Evolutionary conservation across 2,797 vertebrate species (phyloP).

Genomic region (Cheracebus regulus): DNA sequence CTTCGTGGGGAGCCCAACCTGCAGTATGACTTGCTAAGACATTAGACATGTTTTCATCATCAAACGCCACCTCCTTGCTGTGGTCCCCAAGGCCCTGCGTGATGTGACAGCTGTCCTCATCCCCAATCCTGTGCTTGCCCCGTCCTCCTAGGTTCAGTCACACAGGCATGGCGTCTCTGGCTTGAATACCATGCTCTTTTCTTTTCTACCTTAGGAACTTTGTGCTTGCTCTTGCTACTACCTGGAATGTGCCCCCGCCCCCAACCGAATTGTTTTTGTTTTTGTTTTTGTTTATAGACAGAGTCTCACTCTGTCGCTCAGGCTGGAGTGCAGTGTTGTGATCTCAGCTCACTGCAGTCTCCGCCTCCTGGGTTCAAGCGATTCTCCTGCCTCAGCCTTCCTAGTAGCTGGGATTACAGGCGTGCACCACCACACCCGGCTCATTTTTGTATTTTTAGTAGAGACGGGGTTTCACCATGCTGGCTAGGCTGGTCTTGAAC

Average conservation of each 20-base stretch:
- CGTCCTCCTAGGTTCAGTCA: neutral
- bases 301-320: neutral
- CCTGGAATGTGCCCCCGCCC: neutral
- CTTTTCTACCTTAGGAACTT: neutral
- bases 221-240: neutral
- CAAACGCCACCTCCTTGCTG: neutral
- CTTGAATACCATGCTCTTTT: neutral
- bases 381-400: neutral
- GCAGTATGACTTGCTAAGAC: neutral
- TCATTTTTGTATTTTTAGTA: no score
- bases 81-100: neutral
- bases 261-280: fast-evolving
- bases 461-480: neutral
- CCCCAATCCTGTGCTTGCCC: fast-evolving
- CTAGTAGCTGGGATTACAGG: neutral
- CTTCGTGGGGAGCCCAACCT: neutral
- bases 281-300: neutral
- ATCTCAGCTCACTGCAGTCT: neutral
- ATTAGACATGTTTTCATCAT: neutral
- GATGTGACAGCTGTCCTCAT: neutral
- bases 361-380: neutral
- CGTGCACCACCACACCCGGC: neutral
- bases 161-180: neutral
- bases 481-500: no score
- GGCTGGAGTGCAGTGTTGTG: neutral